These are phyloP conservation scores for Lasioglossum baleicum DNA, from an alignment of 1,140 invertebrate genomes.

Conservation along the genomic window DNA sequence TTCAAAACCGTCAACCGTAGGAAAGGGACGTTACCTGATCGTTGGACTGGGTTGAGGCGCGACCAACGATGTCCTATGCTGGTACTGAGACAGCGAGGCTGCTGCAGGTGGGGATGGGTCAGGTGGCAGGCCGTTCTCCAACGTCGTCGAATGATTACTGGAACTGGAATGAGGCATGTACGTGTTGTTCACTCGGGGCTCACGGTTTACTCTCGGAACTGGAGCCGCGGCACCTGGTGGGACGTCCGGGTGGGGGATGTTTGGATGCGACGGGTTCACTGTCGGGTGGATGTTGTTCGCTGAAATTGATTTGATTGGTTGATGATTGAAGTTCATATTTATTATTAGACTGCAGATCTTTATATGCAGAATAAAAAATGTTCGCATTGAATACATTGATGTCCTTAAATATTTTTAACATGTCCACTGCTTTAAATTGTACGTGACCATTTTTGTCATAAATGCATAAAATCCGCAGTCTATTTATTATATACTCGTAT, in stretches of 20 bases:
- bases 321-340: background rate
- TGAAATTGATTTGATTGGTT: slow-evolving; percentile 46
- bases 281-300: slow-evolving; percentile 81
- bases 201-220: slow-evolving; percentile 73
- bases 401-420: too few relatives aligned
- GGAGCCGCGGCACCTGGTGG: slow-evolving; percentile 66
- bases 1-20: background rate
- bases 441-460: too few relatives aligned
- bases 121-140: slow-evolving; percentile 81
- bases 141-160: slow-evolving; percentile 67
- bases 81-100: slow-evolving; percentile 72
- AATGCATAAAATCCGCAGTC: too few relatives aligned
- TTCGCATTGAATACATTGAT: too few relatives aligned
- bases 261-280: slow-evolving; percentile 75
- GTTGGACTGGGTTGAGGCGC: slow-evolving; percentile 80
- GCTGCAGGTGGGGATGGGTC: slow-evolving; percentile 76
- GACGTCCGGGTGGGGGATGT: slow-evolving; percentile 71
- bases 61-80: slow-evolving; percentile 76
- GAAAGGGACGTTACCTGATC: slow-evolving; percentile 75
- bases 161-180: slow-evolving; percentile 76
- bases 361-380: too few relatives aligned
- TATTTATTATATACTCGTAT: too few relatives aligned
- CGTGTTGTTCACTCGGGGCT: slow-evolving; percentile 72
- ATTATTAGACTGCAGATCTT: too few relatives aligned
- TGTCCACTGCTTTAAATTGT: too few relatives aligned